These are phyloP conservation scores for Metellina segmentata DNA, from an alignment of 2,888 invertebrate species.

Conservation along the genomic window DNA sequence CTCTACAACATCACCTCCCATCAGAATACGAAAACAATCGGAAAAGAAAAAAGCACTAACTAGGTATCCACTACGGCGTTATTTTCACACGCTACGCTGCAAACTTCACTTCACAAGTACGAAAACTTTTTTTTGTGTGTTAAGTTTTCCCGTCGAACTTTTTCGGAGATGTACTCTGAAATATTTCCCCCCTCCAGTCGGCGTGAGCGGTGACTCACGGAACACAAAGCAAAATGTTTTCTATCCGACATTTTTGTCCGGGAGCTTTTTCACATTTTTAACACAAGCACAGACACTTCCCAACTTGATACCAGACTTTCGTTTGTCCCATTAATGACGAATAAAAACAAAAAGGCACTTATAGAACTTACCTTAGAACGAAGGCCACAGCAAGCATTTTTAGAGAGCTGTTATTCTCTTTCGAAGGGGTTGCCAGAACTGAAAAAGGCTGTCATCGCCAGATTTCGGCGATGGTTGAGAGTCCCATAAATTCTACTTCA, in stretches of 20 bases:
- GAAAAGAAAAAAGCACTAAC: conserved; percentile 32
- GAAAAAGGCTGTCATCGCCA: conserved; percentile 76
- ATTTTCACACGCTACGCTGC: conserved; percentile 19
- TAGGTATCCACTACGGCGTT: conserved; percentile 18
- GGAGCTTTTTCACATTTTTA: conserved; percentile 35
- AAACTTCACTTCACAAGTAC: conserved; percentile 14
- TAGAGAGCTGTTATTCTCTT: conserved; percentile 76
- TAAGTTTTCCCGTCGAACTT: conserved; percentile 60
- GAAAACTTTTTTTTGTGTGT: conserved; percentile 46
- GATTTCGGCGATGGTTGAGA: conserved; percentile 55
- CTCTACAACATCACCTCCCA: conserved; percentile 44
- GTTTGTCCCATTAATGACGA: conserved; percentile 67
- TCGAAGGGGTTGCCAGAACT: conserved; percentile 69
- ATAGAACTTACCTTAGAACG: conserved; percentile 74
- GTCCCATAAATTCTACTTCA: conserved; percentile 56
- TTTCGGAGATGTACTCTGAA: conserved; percentile 68
- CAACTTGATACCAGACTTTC: conserved; percentile 41
- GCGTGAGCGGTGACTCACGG: conserved; percentile 70
- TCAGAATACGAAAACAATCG: conserved; percentile 12
- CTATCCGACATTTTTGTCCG: conserved; percentile 59
- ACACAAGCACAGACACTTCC: not conserved
- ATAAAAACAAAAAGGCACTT: conserved; percentile 72
- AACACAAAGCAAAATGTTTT: conserved; percentile 76
- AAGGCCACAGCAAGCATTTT: conserved; percentile 73
- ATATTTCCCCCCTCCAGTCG: conserved; percentile 30